Evolutionary conservation across 2,797 vertebrate species (phyloP).

Genomic region (Centroberyx gerrardi): DNA sequence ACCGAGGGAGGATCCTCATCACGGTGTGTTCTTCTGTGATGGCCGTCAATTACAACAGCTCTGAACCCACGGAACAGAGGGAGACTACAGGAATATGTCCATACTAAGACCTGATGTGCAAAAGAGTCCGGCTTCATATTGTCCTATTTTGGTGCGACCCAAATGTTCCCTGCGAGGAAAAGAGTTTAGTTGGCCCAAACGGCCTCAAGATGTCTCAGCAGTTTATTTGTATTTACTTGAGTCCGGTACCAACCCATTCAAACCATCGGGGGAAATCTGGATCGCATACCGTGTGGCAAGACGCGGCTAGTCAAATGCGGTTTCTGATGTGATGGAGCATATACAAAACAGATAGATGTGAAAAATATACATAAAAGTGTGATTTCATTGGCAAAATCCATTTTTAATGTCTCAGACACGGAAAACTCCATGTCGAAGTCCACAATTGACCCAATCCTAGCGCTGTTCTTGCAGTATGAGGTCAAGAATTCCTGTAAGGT

Average conservation of each 20-base stretch:
- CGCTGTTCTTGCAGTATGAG: neutral
- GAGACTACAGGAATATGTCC: constrained; percentile 33
- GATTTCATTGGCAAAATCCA: no score
- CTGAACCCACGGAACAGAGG: constrained; percentile 3
- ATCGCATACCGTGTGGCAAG: neutral
- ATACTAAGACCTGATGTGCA: constrained; percentile 3
- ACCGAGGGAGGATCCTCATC: constrained; percentile 44
- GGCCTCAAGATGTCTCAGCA: constrained; percentile 3
- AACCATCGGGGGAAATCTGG: neutral
- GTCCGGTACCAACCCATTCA: neutral
- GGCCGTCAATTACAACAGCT: constrained; percentile 29
- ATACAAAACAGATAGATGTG: no score
- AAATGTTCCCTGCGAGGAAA: constrained; percentile 11
- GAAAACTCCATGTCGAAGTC: no score
- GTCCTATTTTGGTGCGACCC: constrained; percentile 50
- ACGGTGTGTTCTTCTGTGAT: constrained; percentile 17
- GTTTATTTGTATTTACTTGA: constrained; percentile 25
- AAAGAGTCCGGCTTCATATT: constrained; percentile 28
- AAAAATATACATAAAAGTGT: no score
- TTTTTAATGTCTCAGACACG: no score
- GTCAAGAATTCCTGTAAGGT: neutral
- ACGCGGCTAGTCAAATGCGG: no score
- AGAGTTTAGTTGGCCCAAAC: neutral
- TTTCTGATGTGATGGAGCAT: neutral
- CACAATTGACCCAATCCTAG: no score